Evolutionary conservation across 64 coral and sea anemone species (phyloP).

Genomic region (Montipora efflorescens): DNA sequence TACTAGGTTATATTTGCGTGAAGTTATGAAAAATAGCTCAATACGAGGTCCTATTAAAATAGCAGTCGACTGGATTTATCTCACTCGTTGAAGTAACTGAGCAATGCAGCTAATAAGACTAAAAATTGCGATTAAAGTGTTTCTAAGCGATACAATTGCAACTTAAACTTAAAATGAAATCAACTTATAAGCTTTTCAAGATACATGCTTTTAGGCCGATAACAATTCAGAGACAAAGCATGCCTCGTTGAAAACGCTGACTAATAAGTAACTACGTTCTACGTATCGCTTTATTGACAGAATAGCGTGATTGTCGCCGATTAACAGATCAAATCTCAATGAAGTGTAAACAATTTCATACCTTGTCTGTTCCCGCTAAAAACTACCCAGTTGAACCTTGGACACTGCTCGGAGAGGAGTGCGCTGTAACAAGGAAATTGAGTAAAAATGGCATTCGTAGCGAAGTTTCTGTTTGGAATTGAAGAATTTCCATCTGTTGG

Average conservation of each 20-base stretch:
- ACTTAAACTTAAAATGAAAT: background rate
- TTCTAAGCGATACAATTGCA: background rate
- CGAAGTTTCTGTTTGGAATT: background rate
- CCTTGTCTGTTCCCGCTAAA: background rate
- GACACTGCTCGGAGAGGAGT: background rate
- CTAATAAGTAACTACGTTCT: background rate
- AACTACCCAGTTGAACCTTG: background rate
- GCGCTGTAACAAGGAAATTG: background rate
- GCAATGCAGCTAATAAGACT: background rate
- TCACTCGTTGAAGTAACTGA: background rate
- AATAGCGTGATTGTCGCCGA: slow-evolving; percentile 34
- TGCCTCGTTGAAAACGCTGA: background rate
- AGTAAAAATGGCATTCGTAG: background rate
- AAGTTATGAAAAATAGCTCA: too few relatives aligned
- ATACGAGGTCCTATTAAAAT: too few relatives aligned
- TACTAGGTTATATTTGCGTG: too few relatives aligned
- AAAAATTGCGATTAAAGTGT: background rate
- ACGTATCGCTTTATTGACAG: background rate
- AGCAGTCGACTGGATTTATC: background rate
- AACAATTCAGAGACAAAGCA: background rate
- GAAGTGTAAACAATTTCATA: slow-evolving; percentile 37
- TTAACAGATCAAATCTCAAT: background rate
- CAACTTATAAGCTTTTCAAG: too few relatives aligned
- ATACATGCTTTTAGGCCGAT: background rate
- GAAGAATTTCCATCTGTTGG: background rate